Base-by-base conservation (phyloP, 2,113 vertebrate species). In the Oryzias melastigma region DNA sequence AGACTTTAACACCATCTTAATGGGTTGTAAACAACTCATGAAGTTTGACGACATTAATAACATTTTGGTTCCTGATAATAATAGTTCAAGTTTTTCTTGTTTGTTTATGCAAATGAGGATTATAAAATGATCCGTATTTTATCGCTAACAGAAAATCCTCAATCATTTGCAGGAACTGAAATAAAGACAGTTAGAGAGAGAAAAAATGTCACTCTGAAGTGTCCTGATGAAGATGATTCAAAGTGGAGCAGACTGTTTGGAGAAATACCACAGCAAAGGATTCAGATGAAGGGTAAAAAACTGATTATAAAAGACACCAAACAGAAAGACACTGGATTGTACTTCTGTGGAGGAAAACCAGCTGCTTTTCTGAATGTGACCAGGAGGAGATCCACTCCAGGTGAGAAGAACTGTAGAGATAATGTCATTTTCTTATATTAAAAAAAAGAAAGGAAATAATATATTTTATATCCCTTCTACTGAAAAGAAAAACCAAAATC, bases 251-350 rank as follows among this genome's bases (percentile, higher is more conserved):
- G 17, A 55, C 7, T 43, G 13, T 16, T 22, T 1, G 10, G 3
- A 6, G 58, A 19, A 55, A n/a, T 15, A 49, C 5, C 14, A 47
- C 3, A 43, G 13, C 8, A 5, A 12, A 17, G 42, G 42, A 10
- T 12, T n/a, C 0, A 12, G 17, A 0, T 14, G 12, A n/a, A 0
- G 13, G 1, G 4, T 0, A 19, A 41, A 15, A 42, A 1, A 2
- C 1, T 48, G 61, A 43, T 1, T 1, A 15, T 71, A 7, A 27
- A 0, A 46, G 0, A 58, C 0, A 27, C 44, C 7, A 5, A 42
- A 14, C 20, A 1, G 41, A 6, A 1, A 14, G 68, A 71, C 48
- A 53, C 44, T 19, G 69, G 69, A 54, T 50, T 72, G 1, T 72
- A 65, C 44, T 44, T 13, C 50, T 72, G 69, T 54, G 15, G 15